These are phyloP conservation scores for Hypercompe scribonia DNA, from an alignment of 2,888 invertebrate species.

Conservation along the genomic window DNA sequence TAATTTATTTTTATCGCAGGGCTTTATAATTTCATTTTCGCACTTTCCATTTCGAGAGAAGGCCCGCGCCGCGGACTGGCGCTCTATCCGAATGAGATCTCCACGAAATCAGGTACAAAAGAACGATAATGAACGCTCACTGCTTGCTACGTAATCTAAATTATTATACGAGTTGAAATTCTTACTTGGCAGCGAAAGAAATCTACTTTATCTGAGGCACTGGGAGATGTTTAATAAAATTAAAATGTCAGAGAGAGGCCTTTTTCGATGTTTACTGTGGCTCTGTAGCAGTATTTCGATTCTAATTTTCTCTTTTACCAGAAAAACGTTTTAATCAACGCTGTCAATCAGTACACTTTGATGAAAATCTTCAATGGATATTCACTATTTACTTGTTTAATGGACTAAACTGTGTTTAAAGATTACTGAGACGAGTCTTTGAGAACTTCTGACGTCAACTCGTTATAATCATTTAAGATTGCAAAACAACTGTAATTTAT, in stretches of 20 bases:
- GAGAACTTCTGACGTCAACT: slow-evolving; percentile 55
- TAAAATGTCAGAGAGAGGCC: slow-evolving; percentile 78
- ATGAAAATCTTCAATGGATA: slow-evolving; percentile 48
- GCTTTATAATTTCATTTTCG: slow-evolving; percentile 87
- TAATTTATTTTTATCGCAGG: slow-evolving; percentile 87
- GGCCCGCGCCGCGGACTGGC: slow-evolving; percentile 82
- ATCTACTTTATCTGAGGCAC: slow-evolving; percentile 83
- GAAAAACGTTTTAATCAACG: slow-evolving; percentile 63
- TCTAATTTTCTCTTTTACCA: slow-evolving; percentile 69
- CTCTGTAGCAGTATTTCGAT: slow-evolving; percentile 76
- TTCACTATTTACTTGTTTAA: slow-evolving; percentile 36
- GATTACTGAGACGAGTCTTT: slow-evolving; percentile 52
- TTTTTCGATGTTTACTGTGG: slow-evolving; percentile 76
- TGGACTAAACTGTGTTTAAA: slow-evolving; percentile 52
- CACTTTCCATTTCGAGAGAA: slow-evolving; percentile 86
- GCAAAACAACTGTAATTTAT: slow-evolving; percentile 34
- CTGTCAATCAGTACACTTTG: slow-evolving; percentile 41
- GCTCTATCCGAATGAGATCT: slow-evolving; percentile 87
- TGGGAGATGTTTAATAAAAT: slow-evolving; percentile 84
- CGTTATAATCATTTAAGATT: slow-evolving; percentile 58
- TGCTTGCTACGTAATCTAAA: slow-evolving; percentile 86
- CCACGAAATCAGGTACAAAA: slow-evolving; percentile 86
- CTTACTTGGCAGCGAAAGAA: slow-evolving; percentile 84
- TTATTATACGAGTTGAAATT: slow-evolving; percentile 86
- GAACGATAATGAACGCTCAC: slow-evolving; percentile 87